phyloP scores from a whole-genome alignment of 2,797 vertebrate genomes.

The Urocyon cinereoargenteus region DNA sequence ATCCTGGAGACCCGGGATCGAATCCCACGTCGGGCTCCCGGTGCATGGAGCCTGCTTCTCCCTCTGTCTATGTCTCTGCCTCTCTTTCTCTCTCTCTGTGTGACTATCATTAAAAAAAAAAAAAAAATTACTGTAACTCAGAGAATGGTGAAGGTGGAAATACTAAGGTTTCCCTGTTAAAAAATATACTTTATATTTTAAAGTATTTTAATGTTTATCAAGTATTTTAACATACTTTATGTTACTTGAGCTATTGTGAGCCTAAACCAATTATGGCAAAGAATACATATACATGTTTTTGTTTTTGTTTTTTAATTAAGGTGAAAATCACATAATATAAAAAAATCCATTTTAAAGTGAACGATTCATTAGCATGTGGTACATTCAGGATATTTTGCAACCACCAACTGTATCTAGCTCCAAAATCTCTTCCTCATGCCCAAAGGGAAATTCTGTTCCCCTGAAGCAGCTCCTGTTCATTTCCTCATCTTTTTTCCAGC shows the following conservation, averaged over 20 bases:
- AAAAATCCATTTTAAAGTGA: neutral
- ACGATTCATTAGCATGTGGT: neutral
- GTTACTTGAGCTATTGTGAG: neutral
- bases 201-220: neutral
- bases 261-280: neutral
- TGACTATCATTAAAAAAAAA: too few species aligned
- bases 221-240: neutral
- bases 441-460: rapidly evolving
- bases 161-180: neutral
- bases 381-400: neutral
- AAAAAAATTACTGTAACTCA: neutral
- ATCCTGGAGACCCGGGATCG: too few species aligned
- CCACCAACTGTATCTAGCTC: neutral
- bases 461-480: neutral
- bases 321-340: neutral
- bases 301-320: neutral
- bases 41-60: too few species aligned
- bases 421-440: neutral
- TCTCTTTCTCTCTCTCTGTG: too few species aligned
- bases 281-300: neutral
- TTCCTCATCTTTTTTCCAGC: too few species aligned
- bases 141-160: neutral
- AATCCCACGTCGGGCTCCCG: too few species aligned
- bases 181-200: neutral
- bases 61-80: too few species aligned